phyloP scores from a whole-genome alignment of 1,140 invertebrate species.

The Cyclina sinensis region DNA sequence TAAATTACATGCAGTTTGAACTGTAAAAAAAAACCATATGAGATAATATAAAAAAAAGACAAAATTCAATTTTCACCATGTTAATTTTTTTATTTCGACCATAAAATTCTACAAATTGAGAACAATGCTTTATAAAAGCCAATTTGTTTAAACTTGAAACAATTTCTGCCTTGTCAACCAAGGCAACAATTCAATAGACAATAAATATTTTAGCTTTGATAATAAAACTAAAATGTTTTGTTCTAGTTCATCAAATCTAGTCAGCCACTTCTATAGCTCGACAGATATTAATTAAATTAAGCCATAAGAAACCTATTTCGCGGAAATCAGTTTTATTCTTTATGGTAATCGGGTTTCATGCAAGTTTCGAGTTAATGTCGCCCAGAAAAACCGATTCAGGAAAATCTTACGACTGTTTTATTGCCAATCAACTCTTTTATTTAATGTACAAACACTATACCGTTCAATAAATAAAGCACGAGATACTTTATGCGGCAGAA shows the following conservation, averaged over 20 bases:
- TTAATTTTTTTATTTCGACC: too few relatives aligned
- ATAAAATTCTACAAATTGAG: too few relatives aligned
- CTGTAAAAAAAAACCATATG: too few relatives aligned
- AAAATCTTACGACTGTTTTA: slow-evolving; percentile 48
- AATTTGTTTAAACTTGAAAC: background rate
- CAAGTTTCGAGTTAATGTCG: slow-evolving; percentile 28
- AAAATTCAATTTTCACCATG: too few relatives aligned
- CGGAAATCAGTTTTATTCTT: slow-evolving; percentile 55
- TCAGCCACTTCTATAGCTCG: slow-evolving; percentile 30
- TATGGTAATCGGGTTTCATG: slow-evolving; percentile 52
- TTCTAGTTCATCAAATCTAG: background rate
- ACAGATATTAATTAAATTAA: slow-evolving; percentile 51
- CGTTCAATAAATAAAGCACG: slow-evolving; percentile 50
- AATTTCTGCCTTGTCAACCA: background rate
- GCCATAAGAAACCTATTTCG: slow-evolving; percentile 41
- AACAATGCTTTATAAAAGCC: too few relatives aligned
- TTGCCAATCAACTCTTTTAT: slow-evolving; percentile 42
- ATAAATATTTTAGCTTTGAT: slow-evolving; percentile 23
- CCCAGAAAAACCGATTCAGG: slow-evolving; percentile 6
- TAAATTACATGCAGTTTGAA: too few relatives aligned
- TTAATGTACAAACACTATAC: slow-evolving; percentile 61
- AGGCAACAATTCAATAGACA: background rate
- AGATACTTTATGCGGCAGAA: background rate
- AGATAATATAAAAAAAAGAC: too few relatives aligned
- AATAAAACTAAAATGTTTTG: slow-evolving; percentile 8